Evolutionary conservation across 2,113 vertebrate species (phyloP).

Genomic region (Psammodynastes pulverulentus): DNA sequence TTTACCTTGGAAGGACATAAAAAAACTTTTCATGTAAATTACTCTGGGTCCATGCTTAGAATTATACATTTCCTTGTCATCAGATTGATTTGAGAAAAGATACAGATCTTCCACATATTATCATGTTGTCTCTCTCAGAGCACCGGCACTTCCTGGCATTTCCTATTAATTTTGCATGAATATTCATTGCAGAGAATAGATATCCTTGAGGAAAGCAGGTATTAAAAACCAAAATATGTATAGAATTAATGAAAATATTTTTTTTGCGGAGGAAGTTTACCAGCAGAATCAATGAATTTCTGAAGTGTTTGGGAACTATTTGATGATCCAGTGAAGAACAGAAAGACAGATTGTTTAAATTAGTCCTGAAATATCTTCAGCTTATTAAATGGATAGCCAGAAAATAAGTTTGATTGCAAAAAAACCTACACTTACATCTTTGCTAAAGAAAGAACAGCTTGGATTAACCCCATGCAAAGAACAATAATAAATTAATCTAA

Average conservation of each 20-base stretch:
- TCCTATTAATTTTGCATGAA: neutral
- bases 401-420: neutral
- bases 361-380: neutral
- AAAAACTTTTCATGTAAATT: neutral
- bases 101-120: neutral
- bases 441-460: neutral
- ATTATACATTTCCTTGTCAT: neutral
- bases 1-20: neutral
- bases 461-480: neutral
- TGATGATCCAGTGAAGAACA: neutral
- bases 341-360: neutral
- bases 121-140: neutral
- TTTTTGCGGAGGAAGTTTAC: neutral
- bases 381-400: neutral
- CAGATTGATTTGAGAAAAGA: neutral
- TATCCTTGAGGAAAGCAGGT: neutral
- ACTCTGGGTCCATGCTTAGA: neutral
- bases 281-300: neutral
- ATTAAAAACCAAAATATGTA: neutral
- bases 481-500: neutral
- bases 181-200: neutral
- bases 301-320: neutral
- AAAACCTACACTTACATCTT: neutral
- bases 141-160: neutral
- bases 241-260: neutral